Conservation (phyloP, 64 coral and sea anemone genomes). For the Orbicella faveolata region DNA sequence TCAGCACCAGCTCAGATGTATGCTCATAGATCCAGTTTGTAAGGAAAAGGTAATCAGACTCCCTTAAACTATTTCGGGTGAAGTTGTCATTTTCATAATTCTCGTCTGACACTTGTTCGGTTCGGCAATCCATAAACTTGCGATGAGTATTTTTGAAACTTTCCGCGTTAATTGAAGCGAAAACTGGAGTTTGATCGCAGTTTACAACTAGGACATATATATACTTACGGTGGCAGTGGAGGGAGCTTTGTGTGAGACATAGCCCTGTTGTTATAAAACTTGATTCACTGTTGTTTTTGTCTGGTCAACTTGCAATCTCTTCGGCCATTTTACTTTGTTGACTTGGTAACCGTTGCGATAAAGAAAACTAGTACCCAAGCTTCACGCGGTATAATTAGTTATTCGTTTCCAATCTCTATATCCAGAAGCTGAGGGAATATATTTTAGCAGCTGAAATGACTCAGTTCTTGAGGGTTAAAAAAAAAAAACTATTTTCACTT, state of each 20-base stretch:
- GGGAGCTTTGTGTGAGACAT: constrained; percentile 91
- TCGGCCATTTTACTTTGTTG: constrained; percentile 71
- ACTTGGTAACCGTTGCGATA: constrained; percentile 65
- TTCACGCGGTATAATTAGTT: background rate
- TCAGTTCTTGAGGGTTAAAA: no score
- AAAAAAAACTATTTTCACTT: no score
- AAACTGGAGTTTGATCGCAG: background rate
- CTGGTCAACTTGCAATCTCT: constrained; percentile 8
- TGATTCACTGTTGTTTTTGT: background rate
- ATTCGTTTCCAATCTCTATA: background rate
- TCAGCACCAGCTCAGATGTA: no score
- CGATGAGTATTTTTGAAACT: background rate
- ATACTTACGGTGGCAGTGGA: constrained; percentile 90
- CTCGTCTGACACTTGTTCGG: no score
- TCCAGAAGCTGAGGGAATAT: background rate
- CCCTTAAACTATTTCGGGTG: no score
- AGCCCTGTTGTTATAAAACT: background rate
- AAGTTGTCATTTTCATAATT: no score
- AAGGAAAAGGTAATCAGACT: no score
- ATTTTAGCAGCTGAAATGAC: background rate
- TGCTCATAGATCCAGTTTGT: no score
- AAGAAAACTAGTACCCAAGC: constrained; percentile 15
- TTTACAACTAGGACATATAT: background rate
- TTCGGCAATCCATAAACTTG: no score
- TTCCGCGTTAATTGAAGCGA: background rate